Evolutionary conservation across 2,797 vertebrate genomes (phyloP).

Genomic region (Neosilurus mollespiculum): DNA sequence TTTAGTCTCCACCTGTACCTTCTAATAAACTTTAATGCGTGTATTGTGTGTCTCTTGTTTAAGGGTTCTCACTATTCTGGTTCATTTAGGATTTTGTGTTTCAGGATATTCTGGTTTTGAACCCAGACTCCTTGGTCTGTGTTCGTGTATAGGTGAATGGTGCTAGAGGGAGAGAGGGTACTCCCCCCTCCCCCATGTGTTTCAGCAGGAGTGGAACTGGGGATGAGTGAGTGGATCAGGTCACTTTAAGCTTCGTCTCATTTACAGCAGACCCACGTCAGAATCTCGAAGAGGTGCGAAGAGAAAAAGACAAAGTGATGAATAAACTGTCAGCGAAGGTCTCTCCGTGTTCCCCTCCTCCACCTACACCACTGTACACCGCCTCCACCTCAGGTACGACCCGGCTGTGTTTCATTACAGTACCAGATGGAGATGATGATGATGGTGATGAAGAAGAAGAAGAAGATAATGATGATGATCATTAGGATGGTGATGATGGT

Average conservation of each 20-base stretch:
- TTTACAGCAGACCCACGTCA: slow-evolving; percentile 3
- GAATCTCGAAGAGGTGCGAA: background rate
- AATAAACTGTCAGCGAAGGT: slow-evolving; percentile 60
- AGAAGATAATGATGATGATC: too few species aligned
- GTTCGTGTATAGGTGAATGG: background rate
- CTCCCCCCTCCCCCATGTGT: background rate
- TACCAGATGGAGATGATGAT: too few species aligned
- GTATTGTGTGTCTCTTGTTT: background rate
- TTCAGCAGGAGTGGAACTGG: background rate
- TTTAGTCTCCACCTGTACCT: background rate
- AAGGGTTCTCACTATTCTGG: background rate
- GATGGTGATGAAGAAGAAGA: too few species aligned
- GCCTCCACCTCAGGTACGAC: slow-evolving; percentile 45
- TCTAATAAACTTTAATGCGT: background rate
- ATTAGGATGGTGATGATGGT: too few species aligned
- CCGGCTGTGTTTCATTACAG: background rate
- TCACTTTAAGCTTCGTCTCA: slow-evolving; percentile 7
- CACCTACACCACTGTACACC: slow-evolving; percentile 29
- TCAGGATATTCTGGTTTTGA: background rate
- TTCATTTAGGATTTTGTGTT: background rate
- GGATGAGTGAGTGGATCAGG: slow-evolving; percentile 8
- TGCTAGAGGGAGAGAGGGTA: too few species aligned
- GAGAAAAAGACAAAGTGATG: slow-evolving; percentile 45
- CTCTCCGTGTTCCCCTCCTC: slow-evolving; percentile 43
- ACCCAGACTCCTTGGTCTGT: background rate